Evolutionary conservation across 2,113 vertebrate species (phyloP).

Genomic region (Rhodinocichla rosea): DNA sequence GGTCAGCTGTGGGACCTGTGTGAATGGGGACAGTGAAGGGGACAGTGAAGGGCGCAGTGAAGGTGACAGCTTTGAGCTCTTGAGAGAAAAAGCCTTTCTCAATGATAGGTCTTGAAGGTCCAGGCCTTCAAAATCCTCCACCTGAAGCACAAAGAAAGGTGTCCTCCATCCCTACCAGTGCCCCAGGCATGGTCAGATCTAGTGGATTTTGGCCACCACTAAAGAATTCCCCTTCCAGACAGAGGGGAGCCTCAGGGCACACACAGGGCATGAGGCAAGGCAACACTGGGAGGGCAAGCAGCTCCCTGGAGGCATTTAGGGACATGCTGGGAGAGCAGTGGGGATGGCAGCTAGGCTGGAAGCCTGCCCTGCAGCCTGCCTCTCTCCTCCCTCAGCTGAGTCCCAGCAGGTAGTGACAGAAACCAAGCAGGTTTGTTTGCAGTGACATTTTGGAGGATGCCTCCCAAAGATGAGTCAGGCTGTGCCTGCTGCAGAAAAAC

Average conservation of each 20-base stretch:
- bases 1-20: neutral
- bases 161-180: neutral
- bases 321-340: neutral
- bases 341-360: neutral
- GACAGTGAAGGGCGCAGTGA: neutral
- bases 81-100: neutral
- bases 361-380: neutral
- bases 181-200: neutral
- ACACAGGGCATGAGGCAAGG: neutral
- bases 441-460: constrained; percentile 53
- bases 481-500: constrained; percentile 37
- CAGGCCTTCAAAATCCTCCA: neutral
- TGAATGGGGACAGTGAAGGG: neutral
- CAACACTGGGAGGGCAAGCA: neutral
- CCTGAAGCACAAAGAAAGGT: neutral
- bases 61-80: neutral
- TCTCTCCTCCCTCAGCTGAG: neutral
- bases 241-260: neutral
- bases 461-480: constrained; percentile 52
- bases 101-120: neutral
- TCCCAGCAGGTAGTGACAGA: constrained; percentile 26
- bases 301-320: neutral
- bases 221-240: neutral
- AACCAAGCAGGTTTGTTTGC: neutral
- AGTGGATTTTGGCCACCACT: neutral